Evolutionary conservation across 1,140 invertebrate genomes (phyloP), one percentile per base, ranked within the genome.

Genomic region (Drosophila biarmipes): DNA sequence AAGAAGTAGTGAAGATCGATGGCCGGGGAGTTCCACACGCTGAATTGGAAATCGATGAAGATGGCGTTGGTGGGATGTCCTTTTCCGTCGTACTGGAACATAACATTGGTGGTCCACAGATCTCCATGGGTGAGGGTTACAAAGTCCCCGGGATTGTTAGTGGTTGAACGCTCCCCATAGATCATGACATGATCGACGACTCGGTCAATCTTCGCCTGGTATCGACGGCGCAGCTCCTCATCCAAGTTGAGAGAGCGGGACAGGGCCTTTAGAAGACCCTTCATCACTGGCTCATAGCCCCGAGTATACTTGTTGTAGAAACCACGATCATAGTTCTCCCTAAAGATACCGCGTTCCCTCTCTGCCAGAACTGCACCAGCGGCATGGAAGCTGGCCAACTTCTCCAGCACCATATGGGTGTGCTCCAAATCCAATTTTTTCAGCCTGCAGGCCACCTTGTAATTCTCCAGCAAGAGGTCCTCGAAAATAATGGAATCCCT

Each of bases 101-200:
- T 87, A 76, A 95, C 93, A 59, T 96, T 96, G 54, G 95, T 95
- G 0, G 93, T 91, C 95, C 95, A 95, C 6, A 92, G 92, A 81
- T 95, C 95, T 2, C 95, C 95, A 52, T 95, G 95, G 69, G 93
- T 94, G 14, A 95, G 84, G 2, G 81, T 94, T 21, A 93, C 92
- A 69, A 95, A 94, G 37, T 93, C 92, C 2, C 92, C 91, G 0
- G 92, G 56, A 3, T 93, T 49, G 5, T 58, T 8, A 8, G 77
- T 74, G 15, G 80, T 74, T 0, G 74, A 53, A 7, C 51, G 42
- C 52, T 80, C 76, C 1, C 71, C 63, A n/a, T 90, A 79, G 7
- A 79, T 73, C 79, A 87, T 84, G 8, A 84, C 37, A 15, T 52
- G 48, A 4, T 73, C 49, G 4, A 61, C 19, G 2, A 91, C n/a